Base-by-base conservation (phyloP, 2,797 vertebrate species). In the Ctenosaura bakeri region DNA sequence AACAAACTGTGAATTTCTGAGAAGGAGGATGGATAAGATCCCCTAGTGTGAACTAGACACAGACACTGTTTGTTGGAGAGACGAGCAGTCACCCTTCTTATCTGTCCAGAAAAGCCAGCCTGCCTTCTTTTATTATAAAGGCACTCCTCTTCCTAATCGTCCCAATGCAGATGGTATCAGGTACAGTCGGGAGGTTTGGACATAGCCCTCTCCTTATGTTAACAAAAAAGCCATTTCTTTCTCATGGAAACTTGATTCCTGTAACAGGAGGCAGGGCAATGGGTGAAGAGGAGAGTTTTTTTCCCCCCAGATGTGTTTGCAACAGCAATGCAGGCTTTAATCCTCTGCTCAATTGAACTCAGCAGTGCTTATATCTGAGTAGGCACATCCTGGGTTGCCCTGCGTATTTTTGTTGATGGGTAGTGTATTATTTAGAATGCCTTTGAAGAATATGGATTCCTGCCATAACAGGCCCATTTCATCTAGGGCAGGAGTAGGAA, bases 1-100 rank as follows among this genome's bases (percentile, higher is more conserved):
- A 92, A 42, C 85, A 93, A 87, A 38, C 32, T 80, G 42, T 81
- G 77, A 50, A 20, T 90, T 92, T 88, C 59, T 64, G 74, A 59
- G 66, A 93, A 92, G 50, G n/a, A 77, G 0, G 0, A 74, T 77
- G 35, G 42, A 82, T 69, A 24, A 92, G 69, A 86, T 88, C 66
- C 29, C 62, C 0, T 1, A 3, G 79, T 92, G 88, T 88, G 59
- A 85, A 87, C 66, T 79, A 73, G 42, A 76, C 2, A 92, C 38
- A 83, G 38, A 22, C 74, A 2, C 64, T 95, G 73, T 1, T 79
- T 88, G 29, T 52, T 87, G 64, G 64, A 93, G 76, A 12, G 52
- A 10, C 4, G 42, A 38, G 46, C 52, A 71, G 29, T 59, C 74
- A 9, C 9, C 50, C 26, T 8, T 26, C 50, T 90, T 92, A 92